Evolutionary conservation across 2,113 vertebrate species (phyloP).

Genomic region (Quiscalus mexicanus): DNA sequence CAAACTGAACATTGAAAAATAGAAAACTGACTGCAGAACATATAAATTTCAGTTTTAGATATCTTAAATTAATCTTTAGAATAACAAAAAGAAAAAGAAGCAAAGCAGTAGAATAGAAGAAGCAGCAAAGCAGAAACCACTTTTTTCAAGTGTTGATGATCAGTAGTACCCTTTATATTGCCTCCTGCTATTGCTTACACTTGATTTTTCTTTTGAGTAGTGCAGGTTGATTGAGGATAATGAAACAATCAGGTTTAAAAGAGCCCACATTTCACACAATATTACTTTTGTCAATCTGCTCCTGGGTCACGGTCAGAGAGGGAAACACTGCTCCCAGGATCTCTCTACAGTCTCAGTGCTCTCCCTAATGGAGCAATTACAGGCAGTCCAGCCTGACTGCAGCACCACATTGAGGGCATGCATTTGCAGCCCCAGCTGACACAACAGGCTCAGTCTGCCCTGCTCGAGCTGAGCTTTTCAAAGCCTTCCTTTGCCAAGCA

Average conservation of each 20-base stretch:
- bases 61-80: not conserved
- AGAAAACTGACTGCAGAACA: not conserved
- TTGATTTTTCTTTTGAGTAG: not conserved
- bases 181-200: not conserved
- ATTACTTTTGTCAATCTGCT: not conserved
- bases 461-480: not conserved
- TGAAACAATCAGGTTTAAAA: not conserved
- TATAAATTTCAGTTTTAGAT: not conserved
- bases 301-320: not conserved
- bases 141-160: not conserved
- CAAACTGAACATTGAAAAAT: slow-evolving; percentile 1
- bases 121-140: not conserved
- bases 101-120: not conserved
- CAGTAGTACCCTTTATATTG: not conserved
- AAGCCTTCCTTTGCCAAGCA: not conserved
- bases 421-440: not conserved
- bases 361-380: not conserved
- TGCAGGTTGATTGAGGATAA: not conserved
- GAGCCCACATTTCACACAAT: not conserved
- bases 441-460: not conserved
- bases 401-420: not conserved
- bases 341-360: not conserved
- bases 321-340: not conserved
- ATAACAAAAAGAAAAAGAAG: not conserved
- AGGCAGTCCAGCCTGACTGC: not conserved